Evolutionary conservation across 2,113 vertebrate species (phyloP).

Genomic region (Aepyceros melampus): DNA sequence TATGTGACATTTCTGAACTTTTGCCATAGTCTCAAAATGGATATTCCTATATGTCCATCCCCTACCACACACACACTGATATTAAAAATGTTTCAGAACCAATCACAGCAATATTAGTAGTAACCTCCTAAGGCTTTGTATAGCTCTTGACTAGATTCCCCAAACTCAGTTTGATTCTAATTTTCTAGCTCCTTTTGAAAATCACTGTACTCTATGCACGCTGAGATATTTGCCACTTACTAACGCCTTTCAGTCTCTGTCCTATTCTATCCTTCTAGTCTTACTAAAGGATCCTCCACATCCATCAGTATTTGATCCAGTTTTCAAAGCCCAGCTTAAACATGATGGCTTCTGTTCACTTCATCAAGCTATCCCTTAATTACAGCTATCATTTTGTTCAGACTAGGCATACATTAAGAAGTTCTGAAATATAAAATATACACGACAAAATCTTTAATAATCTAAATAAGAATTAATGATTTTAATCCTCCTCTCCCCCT

Average conservation of each 20-base stretch:
- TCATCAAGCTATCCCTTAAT: neutral
- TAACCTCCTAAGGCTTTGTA: neutral
- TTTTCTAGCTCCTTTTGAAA: neutral
- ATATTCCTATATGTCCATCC: neutral
- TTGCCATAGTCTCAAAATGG: neutral
- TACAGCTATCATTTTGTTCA: neutral
- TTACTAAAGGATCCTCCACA: neutral
- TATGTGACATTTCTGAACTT: neutral
- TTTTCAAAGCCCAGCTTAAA: neutral
- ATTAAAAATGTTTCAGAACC: neutral
- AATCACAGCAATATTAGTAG: neutral
- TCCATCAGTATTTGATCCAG: neutral
- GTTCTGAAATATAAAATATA: neutral
- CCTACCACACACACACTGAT: neutral
- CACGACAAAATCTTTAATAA: neutral
- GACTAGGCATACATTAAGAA: neutral
- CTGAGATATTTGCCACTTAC: neutral
- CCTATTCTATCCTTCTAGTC: neutral
- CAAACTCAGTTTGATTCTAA: neutral
- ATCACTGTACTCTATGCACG: neutral
- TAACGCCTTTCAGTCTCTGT: neutral
- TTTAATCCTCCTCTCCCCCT: neutral
- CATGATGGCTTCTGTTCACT: neutral
- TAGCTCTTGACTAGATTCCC: neutral
- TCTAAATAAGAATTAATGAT: neutral